These are phyloP conservation scores for Homarus gammarus DNA, from an alignment of 2,888 invertebrate genomes.

Conservation along the genomic window DNA sequence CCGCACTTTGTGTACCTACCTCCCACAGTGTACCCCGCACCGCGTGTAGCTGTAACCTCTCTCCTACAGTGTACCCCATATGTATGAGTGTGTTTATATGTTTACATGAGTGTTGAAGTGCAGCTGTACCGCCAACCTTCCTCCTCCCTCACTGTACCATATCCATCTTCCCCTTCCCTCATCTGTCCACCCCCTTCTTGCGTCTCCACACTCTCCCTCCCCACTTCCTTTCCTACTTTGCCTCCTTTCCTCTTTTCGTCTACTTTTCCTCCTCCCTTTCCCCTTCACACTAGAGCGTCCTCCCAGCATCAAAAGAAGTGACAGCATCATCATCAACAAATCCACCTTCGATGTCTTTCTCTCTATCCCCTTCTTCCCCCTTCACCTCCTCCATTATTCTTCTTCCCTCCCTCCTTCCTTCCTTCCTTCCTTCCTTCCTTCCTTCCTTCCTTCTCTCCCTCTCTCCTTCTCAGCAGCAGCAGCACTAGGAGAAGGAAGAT, in stretches of 20 bases:
- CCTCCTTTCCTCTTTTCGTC: neutral
- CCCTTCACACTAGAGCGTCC: neutral
- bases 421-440: no score
- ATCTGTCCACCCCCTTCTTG: neutral
- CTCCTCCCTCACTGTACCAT: neutral
- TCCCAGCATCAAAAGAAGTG: no score
- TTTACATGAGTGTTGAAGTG: no score
- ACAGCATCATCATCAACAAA: no score
- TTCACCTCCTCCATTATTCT: neutral
- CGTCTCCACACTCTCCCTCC: neutral
- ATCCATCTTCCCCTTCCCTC: neutral
- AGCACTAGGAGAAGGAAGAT: neutral
- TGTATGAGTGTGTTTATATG: no score
- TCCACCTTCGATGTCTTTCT: no score
- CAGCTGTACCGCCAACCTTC: neutral
- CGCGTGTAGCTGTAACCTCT: no score
- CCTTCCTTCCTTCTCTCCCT: neutral
- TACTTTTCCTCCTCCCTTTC: neutral
- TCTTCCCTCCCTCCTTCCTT: neutral
- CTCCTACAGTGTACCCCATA: no score
- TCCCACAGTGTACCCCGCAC: no score
- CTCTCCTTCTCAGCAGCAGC: neutral
- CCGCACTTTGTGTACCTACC: neutral
- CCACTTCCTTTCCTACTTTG: neutral
- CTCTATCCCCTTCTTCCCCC: no score